A percentile compares a stretch with the other conserved stretches of the same genome.
Evolutionary conservation across 2,113 vertebrate genomes (phyloP).

Genomic region (Formicarius rufipectus): DNA sequence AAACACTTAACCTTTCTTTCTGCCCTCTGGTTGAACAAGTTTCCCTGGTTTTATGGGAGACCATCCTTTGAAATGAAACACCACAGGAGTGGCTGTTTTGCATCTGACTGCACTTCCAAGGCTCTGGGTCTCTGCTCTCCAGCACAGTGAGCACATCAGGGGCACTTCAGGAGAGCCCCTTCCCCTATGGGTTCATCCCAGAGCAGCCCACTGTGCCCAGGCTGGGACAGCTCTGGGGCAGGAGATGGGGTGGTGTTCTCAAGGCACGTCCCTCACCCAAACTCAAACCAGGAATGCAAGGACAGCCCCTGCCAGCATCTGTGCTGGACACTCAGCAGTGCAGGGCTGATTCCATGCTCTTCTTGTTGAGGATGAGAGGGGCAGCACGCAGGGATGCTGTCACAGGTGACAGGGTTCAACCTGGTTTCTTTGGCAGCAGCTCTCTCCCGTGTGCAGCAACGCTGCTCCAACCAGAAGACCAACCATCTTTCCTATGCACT

Average conservation of each 20-base stretch:
- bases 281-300: accelerated
- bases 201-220: background rate
- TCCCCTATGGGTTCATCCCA: background rate
- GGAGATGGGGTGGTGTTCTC: no score
- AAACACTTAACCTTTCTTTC: background rate
- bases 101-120: background rate
- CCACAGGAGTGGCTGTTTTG: background rate
- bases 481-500: background rate
- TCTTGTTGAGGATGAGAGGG: background rate
- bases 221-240: background rate
- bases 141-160: background rate
- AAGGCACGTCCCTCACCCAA: background rate
- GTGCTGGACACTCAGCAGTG: background rate
- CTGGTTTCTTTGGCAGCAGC: background rate
- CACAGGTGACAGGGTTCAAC: background rate
- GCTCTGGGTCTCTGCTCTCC: background rate
- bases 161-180: background rate
- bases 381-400: background rate
- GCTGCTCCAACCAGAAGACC: background rate
- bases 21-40: background rate
- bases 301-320: background rate
- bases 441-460: background rate
- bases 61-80: background rate
- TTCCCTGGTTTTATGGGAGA: background rate
- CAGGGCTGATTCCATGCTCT: background rate